These are phyloP conservation scores for Eretmocerus hayati DNA, from an alignment of 2,888 invertebrate genomes.

Conservation along the genomic window DNA sequence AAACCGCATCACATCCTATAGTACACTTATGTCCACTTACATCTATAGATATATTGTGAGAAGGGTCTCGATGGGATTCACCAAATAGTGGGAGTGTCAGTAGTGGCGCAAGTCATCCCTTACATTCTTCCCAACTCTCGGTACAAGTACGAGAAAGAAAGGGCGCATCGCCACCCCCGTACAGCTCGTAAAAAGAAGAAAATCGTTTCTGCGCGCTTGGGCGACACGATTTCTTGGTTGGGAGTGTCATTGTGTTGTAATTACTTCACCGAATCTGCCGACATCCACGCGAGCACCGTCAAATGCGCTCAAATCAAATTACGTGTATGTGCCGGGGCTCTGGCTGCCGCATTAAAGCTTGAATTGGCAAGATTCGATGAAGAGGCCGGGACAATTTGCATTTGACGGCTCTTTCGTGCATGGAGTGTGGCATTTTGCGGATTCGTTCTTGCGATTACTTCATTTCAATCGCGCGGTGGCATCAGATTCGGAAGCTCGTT, in stretches of 20 bases:
- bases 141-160: no score
- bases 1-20: background rate
- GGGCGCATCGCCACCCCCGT: no score
- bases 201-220: background rate
- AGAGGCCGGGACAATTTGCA: background rate
- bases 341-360: background rate
- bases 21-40: background rate
- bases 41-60: background rate
- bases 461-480: background rate
- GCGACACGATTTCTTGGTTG: background rate
- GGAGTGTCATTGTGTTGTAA: slow-evolving; percentile 7
- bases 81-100: no score
- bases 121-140: no score
- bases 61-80: background rate
- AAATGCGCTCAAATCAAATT: slow-evolving; percentile 13
- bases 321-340: no score
- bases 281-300: slow-evolving; percentile 1
- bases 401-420: background rate
- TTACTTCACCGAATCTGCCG: no score
- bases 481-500: no score
- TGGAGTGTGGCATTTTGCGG: background rate
- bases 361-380: background rate
- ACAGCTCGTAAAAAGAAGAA: background rate
- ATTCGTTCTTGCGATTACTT: background rate
- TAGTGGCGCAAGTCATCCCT: no score